These are phyloP conservation scores for Carapus acus DNA, from an alignment of 2,797 vertebrate species.

Conservation along the genomic window DNA sequence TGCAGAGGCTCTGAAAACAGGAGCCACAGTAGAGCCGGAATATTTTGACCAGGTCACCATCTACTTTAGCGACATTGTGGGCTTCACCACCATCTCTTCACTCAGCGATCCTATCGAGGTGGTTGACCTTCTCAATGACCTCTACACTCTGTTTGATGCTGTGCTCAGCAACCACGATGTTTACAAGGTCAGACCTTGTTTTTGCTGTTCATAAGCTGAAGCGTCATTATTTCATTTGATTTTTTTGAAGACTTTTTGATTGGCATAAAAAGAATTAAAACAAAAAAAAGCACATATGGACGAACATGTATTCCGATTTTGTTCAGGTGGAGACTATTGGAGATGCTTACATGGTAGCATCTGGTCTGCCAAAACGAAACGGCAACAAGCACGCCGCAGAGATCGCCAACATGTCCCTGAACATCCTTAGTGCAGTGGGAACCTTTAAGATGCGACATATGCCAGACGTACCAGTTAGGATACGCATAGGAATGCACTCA, in stretches of 20 bases:
- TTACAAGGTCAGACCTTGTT: slow-evolving; percentile 78
- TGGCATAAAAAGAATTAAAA: too few relatives aligned
- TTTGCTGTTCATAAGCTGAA: too few relatives aligned
- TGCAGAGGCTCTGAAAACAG: slow-evolving; percentile 86
- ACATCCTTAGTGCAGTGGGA: slow-evolving; percentile 83
- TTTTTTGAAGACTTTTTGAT: too few relatives aligned
- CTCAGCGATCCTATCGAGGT: slow-evolving; percentile 91
- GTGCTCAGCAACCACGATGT: slow-evolving; percentile 88
- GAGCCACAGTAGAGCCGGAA: slow-evolving; percentile 83
- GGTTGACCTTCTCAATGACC: slow-evolving; percentile 90
- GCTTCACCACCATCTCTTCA: slow-evolving; percentile 90
- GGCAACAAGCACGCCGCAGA: slow-evolving; percentile 82
- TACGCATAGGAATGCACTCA: slow-evolving; percentile 83
- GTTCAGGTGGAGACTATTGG: slow-evolving; percentile 82
- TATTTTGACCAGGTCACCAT: slow-evolving; percentile 92
- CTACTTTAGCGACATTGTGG: slow-evolving; percentile 91
- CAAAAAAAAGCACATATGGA: not conserved
- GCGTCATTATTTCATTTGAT: too few relatives aligned
- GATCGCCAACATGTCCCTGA: slow-evolving; percentile 83
- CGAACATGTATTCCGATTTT: slow-evolving; percentile 3
- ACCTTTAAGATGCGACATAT: slow-evolving; percentile 82
- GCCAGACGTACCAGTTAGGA: slow-evolving; percentile 80
- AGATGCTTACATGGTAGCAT: slow-evolving; percentile 84
- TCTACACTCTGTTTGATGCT: slow-evolving; percentile 86
- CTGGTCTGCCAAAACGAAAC: slow-evolving; percentile 79